Percentiles rank a stretch among this genome's conserved stretches.
Evolutionary conservation across 2,888 invertebrate species (phyloP).

Genomic region (Vandiemenella viatica): DNA sequence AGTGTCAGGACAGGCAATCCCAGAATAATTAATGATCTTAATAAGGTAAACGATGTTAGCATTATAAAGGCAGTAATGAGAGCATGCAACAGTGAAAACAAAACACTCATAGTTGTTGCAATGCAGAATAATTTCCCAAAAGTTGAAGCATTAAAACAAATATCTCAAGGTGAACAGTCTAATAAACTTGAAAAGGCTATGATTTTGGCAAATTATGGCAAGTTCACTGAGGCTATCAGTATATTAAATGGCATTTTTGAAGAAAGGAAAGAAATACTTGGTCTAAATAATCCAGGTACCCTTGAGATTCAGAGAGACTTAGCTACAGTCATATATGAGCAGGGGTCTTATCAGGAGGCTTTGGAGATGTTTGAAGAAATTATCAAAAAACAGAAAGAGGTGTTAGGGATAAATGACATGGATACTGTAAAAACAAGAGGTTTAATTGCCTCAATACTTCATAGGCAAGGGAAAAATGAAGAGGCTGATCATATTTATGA

Average conservation of each 20-base stretch:
- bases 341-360: background rate
- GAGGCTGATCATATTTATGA: conserved; percentile 14
- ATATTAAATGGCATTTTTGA: background rate
- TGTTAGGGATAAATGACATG: background rate
- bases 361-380: background rate
- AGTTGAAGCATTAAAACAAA: background rate
- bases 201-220: background rate
- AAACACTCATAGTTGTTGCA: background rate
- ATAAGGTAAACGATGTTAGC: conserved; percentile 11
- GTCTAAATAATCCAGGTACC: conserved; percentile 12
- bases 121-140: background rate
- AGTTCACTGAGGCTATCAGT: background rate
- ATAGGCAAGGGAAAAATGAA: conserved; percentile 13
- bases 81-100: conserved; percentile 11
- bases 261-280: conserved; percentile 8
- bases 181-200: conserved; percentile 7
- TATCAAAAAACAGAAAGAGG: background rate
- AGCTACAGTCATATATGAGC: background rate
- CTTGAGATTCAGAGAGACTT: conserved; percentile 10
- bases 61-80: conserved; percentile 13
- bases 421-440: conserved; percentile 2
- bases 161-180: conserved; percentile 3
- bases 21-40: conserved; percentile 11
- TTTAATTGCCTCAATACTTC: conserved; percentile 6
- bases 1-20: conserved; percentile 6